Evolutionary conservation across 2,888 invertebrate genomes (phyloP), one percentile per base, ranked within the genome.

Genomic region (Macrophya annulata): DNA sequence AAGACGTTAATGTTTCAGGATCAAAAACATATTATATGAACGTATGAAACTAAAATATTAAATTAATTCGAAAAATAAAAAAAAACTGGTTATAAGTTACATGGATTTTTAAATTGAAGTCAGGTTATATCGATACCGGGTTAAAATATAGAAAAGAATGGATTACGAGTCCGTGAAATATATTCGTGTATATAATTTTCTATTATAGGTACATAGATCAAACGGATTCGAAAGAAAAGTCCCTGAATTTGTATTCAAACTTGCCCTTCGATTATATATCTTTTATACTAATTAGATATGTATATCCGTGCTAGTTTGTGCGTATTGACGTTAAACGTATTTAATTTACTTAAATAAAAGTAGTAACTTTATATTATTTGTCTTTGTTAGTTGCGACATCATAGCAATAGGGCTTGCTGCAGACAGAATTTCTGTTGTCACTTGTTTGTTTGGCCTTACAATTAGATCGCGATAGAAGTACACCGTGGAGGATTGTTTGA

Each of bases 391-490:
- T 77, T 77, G 55, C 77, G 77, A 31, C 55, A 77, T 37, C 31
- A 15, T 15, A 55, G 9, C 43, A 9, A n/a, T 45, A 77, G 77
- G 77, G 77, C 77, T 17, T 37, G 55, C 4, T 77, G 31, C 45
- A 43, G 45, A 74, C 72, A 6, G 45, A 37, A 31, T 21, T n/a
- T 17, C 25, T 21, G 72, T 68, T 31, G 65, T 76, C 77, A 55
- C 77, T 77, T 77, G 40, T 81, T 81, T 81, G 81, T 81, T 77
- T 81, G 62, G 62, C 81, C 59, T 81, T 62, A 81, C 21, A 81
- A 62, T 81, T 79, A 79, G 55, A 79, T 59, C 79, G n/a, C 51
- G 62, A 43, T 62, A 62, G 12, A 62, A 81, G 21, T 62, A 68
- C 21, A 51, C 79, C 62, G 62, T 62, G 21, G 40, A 62, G 15